These are phyloP conservation scores for Agrotis segetum DNA, from an alignment of 2,888 invertebrate species.

Conservation along the genomic window DNA sequence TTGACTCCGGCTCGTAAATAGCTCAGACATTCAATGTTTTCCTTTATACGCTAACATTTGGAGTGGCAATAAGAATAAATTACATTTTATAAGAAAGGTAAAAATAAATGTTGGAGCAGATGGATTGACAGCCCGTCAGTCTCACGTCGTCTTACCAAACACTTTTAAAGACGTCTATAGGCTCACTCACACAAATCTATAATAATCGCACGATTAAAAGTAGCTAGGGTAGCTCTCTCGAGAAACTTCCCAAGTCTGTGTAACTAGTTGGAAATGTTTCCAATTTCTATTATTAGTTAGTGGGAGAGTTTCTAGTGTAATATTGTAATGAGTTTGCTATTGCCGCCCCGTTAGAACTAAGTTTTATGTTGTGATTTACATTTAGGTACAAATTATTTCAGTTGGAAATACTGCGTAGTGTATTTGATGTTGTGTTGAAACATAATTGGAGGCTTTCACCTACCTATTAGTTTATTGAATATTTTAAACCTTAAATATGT, in stretches of 20 bases:
- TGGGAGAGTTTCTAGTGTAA: slow-evolving; percentile 40
- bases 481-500: not conserved
- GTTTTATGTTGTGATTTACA: slow-evolving; percentile 51
- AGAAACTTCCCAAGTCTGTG: slow-evolving; percentile 38
- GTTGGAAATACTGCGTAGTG: slow-evolving; percentile 22
- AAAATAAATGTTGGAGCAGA: slow-evolving; percentile 37
- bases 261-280: slow-evolving; percentile 55
- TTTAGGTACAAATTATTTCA: slow-evolving; percentile 29
- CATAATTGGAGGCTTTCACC: not conserved
- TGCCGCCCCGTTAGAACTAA: slow-evolving; percentile 41
- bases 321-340: slow-evolving; percentile 59
- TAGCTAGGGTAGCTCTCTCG: slow-evolving; percentile 21
- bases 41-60: slow-evolving; percentile 20
- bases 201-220: slow-evolving; percentile 33
- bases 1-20: slow-evolving; percentile 33
- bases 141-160: slow-evolving; percentile 12
- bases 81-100: slow-evolving; percentile 33
- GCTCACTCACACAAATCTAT: slow-evolving; percentile 9
- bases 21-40: slow-evolving; percentile 41
- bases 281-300: slow-evolving; percentile 60
- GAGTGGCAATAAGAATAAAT: slow-evolving; percentile 40
- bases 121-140: slow-evolving; percentile 44
- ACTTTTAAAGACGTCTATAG: slow-evolving; percentile 14
- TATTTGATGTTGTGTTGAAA: slow-evolving; percentile 30
- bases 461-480: not conserved